These are phyloP conservation scores for Ips typographus DNA, from an alignment of 1,140 invertebrate genomes.

Conservation along the genomic window DNA sequence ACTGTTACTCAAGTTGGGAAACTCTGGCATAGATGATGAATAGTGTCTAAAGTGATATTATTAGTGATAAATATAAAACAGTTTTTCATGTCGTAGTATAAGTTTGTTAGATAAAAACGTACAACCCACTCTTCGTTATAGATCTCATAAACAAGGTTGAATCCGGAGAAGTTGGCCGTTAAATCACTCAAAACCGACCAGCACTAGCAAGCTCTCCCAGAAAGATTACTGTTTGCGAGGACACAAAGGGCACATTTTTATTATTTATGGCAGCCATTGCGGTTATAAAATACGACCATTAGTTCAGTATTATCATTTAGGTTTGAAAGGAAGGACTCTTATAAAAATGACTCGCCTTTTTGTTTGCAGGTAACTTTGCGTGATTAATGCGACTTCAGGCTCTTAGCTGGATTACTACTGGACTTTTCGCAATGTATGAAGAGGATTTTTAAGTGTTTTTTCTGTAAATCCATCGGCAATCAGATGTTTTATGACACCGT, in stretches of 20 bases:
- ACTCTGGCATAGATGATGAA: too few relatives aligned
- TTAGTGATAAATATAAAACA: too few relatives aligned
- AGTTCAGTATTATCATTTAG: slow-evolving; percentile 12
- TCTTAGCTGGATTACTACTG: not conserved
- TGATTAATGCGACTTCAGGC: slow-evolving; percentile 5
- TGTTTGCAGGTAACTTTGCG: slow-evolving; percentile 13
- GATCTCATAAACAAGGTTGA: not conserved
- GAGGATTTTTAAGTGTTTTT: too few relatives aligned
- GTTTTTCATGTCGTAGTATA: too few relatives aligned
- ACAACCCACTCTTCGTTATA: too few relatives aligned
- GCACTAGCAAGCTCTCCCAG: not conserved
- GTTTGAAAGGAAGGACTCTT: slow-evolving; percentile 15
- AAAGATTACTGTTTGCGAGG: not conserved
- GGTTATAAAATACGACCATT: slow-evolving; percentile 14
- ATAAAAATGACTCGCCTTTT: slow-evolving; percentile 9
- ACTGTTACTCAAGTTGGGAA: too few relatives aligned
- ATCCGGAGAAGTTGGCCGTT: not conserved
- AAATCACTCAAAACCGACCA: not conserved
- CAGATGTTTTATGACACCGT: not conserved
- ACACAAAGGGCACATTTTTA: slow-evolving; percentile 17
- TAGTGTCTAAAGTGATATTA: too few relatives aligned
- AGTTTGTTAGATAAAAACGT: too few relatives aligned
- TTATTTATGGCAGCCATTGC: slow-evolving; percentile 18
- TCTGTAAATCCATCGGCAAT: not conserved
- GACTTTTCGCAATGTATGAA: not conserved